phyloP scores from a whole-genome alignment of 2,797 vertebrate genomes.

The Siniperca undulata region DNA sequence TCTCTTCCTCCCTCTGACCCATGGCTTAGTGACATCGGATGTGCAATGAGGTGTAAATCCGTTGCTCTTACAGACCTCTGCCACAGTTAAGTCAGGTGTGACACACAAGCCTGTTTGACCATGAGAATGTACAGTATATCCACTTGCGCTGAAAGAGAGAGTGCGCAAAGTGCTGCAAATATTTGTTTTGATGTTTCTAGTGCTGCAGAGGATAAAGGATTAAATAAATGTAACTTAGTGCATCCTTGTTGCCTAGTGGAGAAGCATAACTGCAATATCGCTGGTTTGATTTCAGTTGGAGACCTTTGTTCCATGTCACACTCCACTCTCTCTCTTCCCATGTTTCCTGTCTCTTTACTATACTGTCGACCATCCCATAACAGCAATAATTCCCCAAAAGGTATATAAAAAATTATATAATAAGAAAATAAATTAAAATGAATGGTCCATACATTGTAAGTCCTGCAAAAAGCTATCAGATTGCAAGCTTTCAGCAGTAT shows the following conservation, averaged over 20 bases:
- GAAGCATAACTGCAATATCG: not conserved
- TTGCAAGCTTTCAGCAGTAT: not conserved
- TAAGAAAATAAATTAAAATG: not conserved
- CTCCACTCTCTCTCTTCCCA: not conserved
- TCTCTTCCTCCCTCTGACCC: conserved; percentile 60
- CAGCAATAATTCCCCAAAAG: not conserved
- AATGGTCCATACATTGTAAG: not conserved
- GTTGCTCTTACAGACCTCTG: conserved; percentile 56
- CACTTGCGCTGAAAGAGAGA: not conserved
- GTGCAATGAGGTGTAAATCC: conserved; percentile 78
- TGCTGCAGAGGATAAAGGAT: conserved; percentile 1
- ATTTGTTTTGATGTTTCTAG: conserved; percentile 13
- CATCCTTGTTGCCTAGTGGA: not conserved
- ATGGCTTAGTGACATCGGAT: conserved; percentile 71
- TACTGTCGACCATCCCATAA: not conserved
- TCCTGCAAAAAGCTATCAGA: not conserved
- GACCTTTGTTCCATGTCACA: not conserved
- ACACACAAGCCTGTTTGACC: conserved; percentile 44
- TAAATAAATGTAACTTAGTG: not conserved
- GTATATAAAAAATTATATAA: not conserved
- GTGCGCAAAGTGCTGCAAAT: not conserved
- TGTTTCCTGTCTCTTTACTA: not conserved
- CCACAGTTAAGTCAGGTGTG: conserved; percentile 65
- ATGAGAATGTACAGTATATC: conserved; percentile 23
- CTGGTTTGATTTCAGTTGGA: conserved; percentile 8